phyloP scores from a whole-genome alignment of 2,797 vertebrate genomes.

The Apodemus agrarius region DNA sequence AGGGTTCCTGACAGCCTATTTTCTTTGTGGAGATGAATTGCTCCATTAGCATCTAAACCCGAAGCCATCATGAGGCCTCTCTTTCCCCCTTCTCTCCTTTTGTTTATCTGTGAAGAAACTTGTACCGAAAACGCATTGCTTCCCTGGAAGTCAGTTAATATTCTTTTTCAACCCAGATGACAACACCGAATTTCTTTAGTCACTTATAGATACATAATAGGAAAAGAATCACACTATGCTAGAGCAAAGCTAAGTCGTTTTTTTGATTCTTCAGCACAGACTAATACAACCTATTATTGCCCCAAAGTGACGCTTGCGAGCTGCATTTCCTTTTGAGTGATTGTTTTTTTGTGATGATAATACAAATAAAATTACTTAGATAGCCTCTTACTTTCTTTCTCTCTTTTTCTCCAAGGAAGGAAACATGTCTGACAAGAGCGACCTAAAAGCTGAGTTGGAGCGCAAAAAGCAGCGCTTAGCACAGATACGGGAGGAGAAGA shows the following conservation, averaged over 20 bases:
- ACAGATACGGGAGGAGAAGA: constrained; percentile 94
- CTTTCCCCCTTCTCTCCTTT: constrained; percentile 20
- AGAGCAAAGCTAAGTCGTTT: constrained; percentile 30
- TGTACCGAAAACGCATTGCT: neutral
- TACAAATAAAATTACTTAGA: neutral
- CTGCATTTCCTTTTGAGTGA: constrained; percentile 30
- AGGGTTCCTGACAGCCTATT: constrained; percentile 27
- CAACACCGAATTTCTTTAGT: constrained; percentile 18
- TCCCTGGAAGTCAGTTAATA: constrained; percentile 39
- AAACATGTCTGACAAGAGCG: constrained; percentile 93
- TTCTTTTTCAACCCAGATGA: neutral
- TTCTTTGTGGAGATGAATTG: constrained; percentile 45
- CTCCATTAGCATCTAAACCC: constrained; percentile 53
- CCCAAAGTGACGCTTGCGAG: constrained; percentile 11
- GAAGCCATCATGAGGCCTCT: constrained; percentile 34
- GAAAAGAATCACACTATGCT: neutral
- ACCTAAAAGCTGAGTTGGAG: constrained; percentile 94
- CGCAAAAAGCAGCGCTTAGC: constrained; percentile 94
- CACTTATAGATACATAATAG: neutral
- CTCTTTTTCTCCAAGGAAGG: constrained; percentile 73
- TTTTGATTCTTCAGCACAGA: constrained; percentile 16
- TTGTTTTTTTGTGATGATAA: neutral
- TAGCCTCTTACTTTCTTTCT: neutral
- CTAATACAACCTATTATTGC: neutral
- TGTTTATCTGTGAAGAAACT: constrained; percentile 65